Conservation (phyloP, 2,888 invertebrate species). For the Dynastes tityus region DNA sequence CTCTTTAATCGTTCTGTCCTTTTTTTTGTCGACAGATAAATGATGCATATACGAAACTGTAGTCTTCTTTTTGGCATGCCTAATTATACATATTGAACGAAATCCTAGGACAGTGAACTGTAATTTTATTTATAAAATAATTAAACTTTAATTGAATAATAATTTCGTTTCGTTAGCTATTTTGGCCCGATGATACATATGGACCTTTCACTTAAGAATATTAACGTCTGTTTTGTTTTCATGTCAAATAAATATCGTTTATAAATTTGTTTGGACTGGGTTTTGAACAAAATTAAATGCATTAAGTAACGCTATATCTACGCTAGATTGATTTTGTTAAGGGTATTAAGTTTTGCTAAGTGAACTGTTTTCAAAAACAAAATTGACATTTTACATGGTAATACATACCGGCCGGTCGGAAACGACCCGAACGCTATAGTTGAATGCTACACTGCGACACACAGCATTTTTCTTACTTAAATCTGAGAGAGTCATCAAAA, state of each 20-base stretch:
- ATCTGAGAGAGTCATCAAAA: no score
- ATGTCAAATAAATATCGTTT: conserved; percentile 20
- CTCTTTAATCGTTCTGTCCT: conserved; percentile 26
- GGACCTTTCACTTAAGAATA: conserved; percentile 13
- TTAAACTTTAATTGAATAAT: conserved; percentile 43
- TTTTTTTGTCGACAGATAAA: conserved; percentile 13
- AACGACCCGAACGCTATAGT: no score
- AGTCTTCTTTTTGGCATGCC: conserved; percentile 9
- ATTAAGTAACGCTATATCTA: not conserved
- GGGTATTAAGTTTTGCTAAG: no score
- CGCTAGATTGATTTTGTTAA: no score
- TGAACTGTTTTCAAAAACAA: no score
- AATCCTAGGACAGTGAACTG: conserved; percentile 27
- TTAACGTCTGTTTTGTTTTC: conserved; percentile 17
- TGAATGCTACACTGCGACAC: no score
- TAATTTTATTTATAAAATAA: conserved; percentile 43
- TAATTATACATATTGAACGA: conserved; percentile 21
- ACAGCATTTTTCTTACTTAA: no score
- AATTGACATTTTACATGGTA: no score
- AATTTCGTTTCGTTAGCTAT: conserved; percentile 15
- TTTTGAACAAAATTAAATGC: conserved; percentile 7
- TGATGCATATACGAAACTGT: conserved; percentile 15
- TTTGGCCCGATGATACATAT: conserved; percentile 5
- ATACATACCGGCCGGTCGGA: no score
- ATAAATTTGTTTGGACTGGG: not conserved